phyloP scores from a whole-genome alignment of 2,888 invertebrate genomes.

The Melipona bicolor region DNA sequence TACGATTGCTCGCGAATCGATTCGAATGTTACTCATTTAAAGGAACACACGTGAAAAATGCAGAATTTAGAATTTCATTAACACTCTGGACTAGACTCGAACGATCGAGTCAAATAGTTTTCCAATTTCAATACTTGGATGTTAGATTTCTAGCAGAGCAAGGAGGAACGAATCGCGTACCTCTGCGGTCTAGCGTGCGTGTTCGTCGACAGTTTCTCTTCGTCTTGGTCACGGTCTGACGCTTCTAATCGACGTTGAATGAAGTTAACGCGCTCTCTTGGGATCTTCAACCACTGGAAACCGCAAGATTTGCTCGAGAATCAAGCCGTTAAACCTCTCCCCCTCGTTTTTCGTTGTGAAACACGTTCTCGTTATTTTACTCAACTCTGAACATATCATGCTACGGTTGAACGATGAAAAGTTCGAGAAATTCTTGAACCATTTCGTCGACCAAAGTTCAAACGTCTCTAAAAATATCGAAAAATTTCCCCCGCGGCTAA shows the following conservation, averaged over 20 bases:
- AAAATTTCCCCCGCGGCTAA: too few species aligned
- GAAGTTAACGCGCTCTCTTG: slow-evolving; percentile 22
- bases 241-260: slow-evolving; percentile 41
- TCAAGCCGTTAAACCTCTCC: slow-evolving; percentile 26
- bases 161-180: background rate
- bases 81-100: too few species aligned
- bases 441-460: too few species aligned
- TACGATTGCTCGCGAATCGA: too few species aligned
- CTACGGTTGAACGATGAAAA: too few species aligned
- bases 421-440: too few species aligned
- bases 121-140: too few species aligned
- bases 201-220: slow-evolving; percentile 21
- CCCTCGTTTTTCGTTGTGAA: background rate
- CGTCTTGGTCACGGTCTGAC: slow-evolving; percentile 52
- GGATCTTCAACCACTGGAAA: slow-evolving; percentile 20
- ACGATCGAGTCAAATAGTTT: background rate
- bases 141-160: background rate
- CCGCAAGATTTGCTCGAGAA: slow-evolving; percentile 48
- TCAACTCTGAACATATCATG: too few species aligned
- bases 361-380: background rate
- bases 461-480: too few species aligned
- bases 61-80: too few species aligned
- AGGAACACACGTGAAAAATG: too few species aligned
- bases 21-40: too few species aligned
- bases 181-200: slow-evolving; percentile 31